These are phyloP conservation scores for Nothocercus nigrocapillus DNA, from an alignment of 2,113 vertebrate genomes.

Conservation along the genomic window DNA sequence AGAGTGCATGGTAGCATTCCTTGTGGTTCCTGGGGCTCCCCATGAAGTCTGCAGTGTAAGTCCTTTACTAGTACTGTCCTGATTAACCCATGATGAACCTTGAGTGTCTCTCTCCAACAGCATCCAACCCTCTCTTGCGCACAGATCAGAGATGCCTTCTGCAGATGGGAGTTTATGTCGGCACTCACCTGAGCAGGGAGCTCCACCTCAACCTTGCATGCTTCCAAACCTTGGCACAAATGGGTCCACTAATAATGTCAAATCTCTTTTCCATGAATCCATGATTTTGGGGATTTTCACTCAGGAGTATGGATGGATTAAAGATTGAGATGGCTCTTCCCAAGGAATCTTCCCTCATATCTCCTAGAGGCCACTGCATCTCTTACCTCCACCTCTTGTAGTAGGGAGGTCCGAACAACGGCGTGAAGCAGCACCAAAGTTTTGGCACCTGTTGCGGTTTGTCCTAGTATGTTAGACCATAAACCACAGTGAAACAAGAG, in stretches of 20 bases:
- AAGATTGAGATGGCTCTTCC: not conserved
- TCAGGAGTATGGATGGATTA: not conserved
- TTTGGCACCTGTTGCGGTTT: not conserved
- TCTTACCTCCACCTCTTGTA: not conserved
- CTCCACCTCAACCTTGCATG: not conserved
- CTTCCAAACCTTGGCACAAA: not conserved
- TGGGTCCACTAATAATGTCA: no score
- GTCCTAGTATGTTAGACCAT: fast-evolving
- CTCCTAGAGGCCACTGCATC: not conserved
- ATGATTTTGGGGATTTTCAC: not conserved
- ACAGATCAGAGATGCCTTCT: no score
- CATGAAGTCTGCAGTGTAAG: no score
- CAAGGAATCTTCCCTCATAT: not conserved
- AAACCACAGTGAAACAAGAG: not conserved
- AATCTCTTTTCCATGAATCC: not conserved
- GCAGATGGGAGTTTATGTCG: no score
- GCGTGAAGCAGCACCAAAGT: fast-evolving
- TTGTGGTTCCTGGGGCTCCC: no score
- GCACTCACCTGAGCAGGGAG: no score
- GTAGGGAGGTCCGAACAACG: not conserved
- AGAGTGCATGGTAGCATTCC: no score
- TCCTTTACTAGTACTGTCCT: no score
- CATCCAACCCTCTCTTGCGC: no score
- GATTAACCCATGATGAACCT: no score
- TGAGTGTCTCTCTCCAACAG: no score